Base-by-base conservation (phyloP, 1,140 invertebrate species). In the Grapholita molesta region DNA sequence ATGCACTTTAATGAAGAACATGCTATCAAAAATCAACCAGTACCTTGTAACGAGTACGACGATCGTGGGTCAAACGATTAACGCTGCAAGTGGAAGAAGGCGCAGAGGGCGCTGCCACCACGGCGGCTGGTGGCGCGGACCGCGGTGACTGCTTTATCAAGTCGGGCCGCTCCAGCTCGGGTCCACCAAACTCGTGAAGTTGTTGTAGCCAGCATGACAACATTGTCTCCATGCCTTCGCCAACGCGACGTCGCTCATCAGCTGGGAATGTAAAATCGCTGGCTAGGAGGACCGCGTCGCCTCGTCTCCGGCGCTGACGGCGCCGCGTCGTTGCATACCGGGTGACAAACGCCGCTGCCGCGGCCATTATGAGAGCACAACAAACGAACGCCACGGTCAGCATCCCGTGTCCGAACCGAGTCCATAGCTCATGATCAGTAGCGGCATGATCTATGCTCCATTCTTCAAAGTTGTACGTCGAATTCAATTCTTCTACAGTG, bases 221-320 rank as follows among this genome's bases (percentile, higher is more conserved):
- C 95, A 96, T 96, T 7, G 95, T 95, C 81, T 96, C 96, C 82
- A 96, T 96, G 25, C 96, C 96, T 83, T 96, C 96, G 73, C 96
- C 96, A 38, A 96, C 95, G 53, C 85, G 79, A 3, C 84, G 77
- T 11, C 72, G 74, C 61, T 86, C 87, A 30, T 87, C 86, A 5
- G 81, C 78, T 9, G 86, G 86, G 55, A 88, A 87, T 4, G 78
- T 48, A 70, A 89, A 86, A 48, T 88, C 81, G 11, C 72, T 67
- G 3, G 82, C 70, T 4, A 77, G 64, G 9, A 89, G 75, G 24
- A 85, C 69, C 71, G 75, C 33, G 73, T 68, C 69, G 6, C 64
- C 66, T 42, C 72, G 69, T n/a, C 69, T 67, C 28, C 64, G 52
- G 24, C 67, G 64, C 25, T 64, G 66, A 1, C 71, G 68, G 25